A percentile compares a stretch with the other conserved stretches of the same genome.
Evolutionary conservation across 1,140 invertebrate species (phyloP).

Genomic region (Sipha flava): DNA sequence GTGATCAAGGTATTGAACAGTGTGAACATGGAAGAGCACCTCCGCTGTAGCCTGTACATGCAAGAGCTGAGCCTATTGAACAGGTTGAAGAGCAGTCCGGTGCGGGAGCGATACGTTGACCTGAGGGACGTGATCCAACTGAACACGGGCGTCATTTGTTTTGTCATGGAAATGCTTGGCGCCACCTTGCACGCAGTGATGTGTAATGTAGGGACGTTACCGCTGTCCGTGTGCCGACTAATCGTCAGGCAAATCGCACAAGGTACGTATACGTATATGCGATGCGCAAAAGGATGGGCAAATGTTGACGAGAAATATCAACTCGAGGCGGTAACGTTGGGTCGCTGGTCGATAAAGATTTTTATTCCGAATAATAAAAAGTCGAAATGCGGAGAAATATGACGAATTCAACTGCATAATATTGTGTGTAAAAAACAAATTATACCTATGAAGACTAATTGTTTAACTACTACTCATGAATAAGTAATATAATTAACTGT

Average conservation of each 20-base stretch:
- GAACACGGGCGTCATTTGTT: neutral
- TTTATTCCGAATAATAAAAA: too few species aligned
- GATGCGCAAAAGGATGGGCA: too few species aligned
- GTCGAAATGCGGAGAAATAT: too few species aligned
- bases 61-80: neutral
- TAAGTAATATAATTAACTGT: too few species aligned
- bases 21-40: accelerated
- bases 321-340: too few species aligned
- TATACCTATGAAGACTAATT: too few species aligned
- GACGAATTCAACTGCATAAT: too few species aligned
- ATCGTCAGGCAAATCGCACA: conserved; percentile 12
- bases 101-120: neutral
- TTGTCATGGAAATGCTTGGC: neutral
- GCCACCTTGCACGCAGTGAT: neutral
- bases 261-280: neutral
- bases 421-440: too few species aligned
- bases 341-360: too few species aligned
- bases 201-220: neutral
- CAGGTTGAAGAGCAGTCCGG: neutral
- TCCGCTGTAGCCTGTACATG: neutral
- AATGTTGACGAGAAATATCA: too few species aligned
- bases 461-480: too few species aligned
- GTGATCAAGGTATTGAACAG: neutral
- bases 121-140: neutral
- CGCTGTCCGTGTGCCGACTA: neutral